Evolutionary conservation across 2,888 invertebrate genomes (phyloP).

Genomic region (Mesorhabditis belari): DNA sequence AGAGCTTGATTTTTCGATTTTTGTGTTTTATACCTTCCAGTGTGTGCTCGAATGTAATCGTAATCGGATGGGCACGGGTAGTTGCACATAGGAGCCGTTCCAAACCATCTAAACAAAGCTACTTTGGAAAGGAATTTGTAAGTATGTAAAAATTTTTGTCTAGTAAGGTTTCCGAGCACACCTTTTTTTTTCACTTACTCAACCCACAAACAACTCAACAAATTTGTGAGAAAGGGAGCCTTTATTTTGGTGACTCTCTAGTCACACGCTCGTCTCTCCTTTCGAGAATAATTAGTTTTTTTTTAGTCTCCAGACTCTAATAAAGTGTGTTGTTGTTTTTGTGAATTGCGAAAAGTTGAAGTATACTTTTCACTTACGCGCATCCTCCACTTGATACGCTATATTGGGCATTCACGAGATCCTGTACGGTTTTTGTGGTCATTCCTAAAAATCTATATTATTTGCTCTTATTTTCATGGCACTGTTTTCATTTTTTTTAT

Average conservation of each 20-base stretch:
- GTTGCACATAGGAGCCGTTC: conserved; percentile 47
- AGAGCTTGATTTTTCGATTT: too few relatives aligned
- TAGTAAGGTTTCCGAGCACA: too few relatives aligned
- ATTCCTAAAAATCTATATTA: conserved; percentile 29
- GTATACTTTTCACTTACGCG: not conserved
- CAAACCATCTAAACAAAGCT: conserved; percentile 31
- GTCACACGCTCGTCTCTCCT: too few relatives aligned
- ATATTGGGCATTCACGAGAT: conserved; percentile 37
- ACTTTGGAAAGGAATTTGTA: too few relatives aligned
- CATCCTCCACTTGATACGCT: conserved; percentile 33
- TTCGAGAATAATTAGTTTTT: too few relatives aligned
- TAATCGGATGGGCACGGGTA: conserved; percentile 46
- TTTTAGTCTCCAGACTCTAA: too few relatives aligned
- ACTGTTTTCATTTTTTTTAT: not conserved
- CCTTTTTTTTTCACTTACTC: too few relatives aligned
- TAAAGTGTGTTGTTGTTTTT: too few relatives aligned
- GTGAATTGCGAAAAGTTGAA: too few relatives aligned
- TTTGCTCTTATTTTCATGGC: not conserved
- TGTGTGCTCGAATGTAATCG: conserved; percentile 41
- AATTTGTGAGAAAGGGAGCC: not conserved
- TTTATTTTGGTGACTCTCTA: too few relatives aligned
- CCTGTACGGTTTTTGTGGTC: conserved; percentile 40
- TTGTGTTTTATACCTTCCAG: conserved; percentile 22
- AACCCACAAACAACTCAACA: not conserved
- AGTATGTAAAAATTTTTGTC: too few relatives aligned